Percentiles rank a stretch among this genome's conserved stretches.
These are phyloP conservation scores for Glareola pratincola DNA, from an alignment of 2,113 vertebrate species.

Conservation along the genomic window DNA sequence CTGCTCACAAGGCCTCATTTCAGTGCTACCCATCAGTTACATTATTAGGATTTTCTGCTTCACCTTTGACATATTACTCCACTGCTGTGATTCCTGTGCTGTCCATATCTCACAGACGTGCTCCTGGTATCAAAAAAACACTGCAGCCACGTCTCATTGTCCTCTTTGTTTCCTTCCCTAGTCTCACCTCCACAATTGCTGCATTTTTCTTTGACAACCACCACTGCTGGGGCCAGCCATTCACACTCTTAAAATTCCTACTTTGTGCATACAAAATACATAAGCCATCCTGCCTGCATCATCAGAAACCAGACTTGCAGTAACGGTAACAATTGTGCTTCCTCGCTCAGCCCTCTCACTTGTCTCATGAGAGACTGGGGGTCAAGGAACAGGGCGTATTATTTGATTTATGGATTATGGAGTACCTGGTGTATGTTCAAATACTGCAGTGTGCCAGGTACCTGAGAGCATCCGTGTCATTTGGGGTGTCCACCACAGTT, in stretches of 20 bases:
- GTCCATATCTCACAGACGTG: not conserved
- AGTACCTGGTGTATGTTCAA: not conserved
- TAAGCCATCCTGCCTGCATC: not conserved
- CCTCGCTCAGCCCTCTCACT: not conserved
- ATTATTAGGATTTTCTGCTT: not conserved
- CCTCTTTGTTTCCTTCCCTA: not conserved
- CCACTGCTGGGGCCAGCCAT: not conserved
- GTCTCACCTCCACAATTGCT: not conserved
- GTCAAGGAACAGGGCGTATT: not conserved
- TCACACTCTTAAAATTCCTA: not conserved
- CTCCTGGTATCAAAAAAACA: not conserved
- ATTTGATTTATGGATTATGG: not conserved
- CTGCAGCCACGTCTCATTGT: not conserved
- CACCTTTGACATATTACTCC: not conserved
- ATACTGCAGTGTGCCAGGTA: not conserved
- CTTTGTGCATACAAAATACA: not conserved
- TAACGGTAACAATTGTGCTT: not conserved
- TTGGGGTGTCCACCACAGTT: not conserved
- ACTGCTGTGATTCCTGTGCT: not conserved
- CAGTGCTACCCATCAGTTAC: not conserved
- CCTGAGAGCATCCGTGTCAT: not conserved
- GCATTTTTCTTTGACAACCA: not conserved
- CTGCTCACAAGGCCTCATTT: not conserved
- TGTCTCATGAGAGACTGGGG: not conserved
- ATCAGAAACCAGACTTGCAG: not conserved